Percentiles rank a stretch among this genome's conserved stretches.
Conservation (phyloP, 2,797 vertebrate species). For the Danio choprae region DNA sequence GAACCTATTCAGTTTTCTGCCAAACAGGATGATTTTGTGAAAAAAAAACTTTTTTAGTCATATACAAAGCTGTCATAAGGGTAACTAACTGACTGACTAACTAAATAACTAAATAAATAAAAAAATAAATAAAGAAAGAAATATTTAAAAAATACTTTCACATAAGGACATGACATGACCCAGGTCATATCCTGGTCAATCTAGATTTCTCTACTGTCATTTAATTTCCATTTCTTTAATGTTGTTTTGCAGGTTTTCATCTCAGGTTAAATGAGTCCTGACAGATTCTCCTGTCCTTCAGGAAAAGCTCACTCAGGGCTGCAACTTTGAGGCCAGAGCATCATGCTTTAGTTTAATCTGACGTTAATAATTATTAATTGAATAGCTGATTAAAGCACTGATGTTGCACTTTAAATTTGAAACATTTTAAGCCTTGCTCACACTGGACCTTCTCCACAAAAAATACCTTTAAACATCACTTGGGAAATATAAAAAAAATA, state of each 20-base stretch:
- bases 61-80: too few species aligned
- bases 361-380: conserved; percentile 22
- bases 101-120: too few species aligned
- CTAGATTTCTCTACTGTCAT: neutral
- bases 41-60: too few species aligned
- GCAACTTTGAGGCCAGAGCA: conserved; percentile 18
- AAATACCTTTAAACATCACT: too few species aligned
- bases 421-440: neutral
- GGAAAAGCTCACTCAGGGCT: neutral
- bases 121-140: too few species aligned
- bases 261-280: neutral
- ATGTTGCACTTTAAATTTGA: conserved; percentile 6
- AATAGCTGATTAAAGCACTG: neutral
- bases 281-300: neutral
- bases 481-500: too few species aligned
- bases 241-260: neutral
- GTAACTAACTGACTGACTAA: too few species aligned
- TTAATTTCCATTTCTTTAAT: neutral
- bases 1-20: too few species aligned
- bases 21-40: too few species aligned
- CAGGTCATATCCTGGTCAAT: neutral
- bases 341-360: neutral
- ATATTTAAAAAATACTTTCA: too few species aligned
- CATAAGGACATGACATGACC: neutral
- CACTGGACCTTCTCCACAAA: too few species aligned